These are phyloP conservation scores for Artemia sinica DNA, from an alignment of 2,888 invertebrate species.

Conservation along the genomic window DNA sequence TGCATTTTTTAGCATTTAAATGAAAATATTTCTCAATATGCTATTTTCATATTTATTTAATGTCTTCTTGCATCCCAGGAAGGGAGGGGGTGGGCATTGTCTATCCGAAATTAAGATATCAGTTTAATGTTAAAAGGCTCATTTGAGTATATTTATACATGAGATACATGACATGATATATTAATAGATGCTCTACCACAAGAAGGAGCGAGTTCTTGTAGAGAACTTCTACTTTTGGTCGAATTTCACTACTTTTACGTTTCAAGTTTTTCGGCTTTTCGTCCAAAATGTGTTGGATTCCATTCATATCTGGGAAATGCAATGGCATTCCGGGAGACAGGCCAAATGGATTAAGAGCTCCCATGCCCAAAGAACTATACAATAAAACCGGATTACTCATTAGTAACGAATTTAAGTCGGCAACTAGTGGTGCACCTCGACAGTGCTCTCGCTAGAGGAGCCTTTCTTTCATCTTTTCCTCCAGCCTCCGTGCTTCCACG, in stretches of 20 bases:
- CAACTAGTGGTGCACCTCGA: conserved; percentile 26
- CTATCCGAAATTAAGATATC: too few species aligned
- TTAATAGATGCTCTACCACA: neutral
- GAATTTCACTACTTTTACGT: neutral
- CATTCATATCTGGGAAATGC: conserved; percentile 45
- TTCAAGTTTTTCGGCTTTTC: neutral
- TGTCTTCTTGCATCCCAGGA: too few species aligned
- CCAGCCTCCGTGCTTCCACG: conserved; percentile 17
- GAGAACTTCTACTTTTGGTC: neutral
- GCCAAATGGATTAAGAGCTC: conserved; percentile 65
- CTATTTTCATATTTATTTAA: too few species aligned
- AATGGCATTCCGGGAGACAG: conserved; percentile 63
- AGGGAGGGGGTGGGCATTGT: too few species aligned
- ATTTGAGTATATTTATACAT: too few species aligned
- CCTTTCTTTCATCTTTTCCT: conserved; percentile 24
- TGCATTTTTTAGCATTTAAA: too few species aligned
- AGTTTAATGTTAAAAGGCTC: too few species aligned
- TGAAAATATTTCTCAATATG: too few species aligned
- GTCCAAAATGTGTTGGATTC: neutral
- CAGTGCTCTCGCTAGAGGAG: conserved; percentile 20
- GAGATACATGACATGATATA: too few species aligned
- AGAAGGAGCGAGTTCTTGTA: neutral
- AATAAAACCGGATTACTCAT: conserved; percentile 76
- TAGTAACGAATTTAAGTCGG: conserved; percentile 54
- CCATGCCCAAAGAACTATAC: conserved; percentile 73